These are phyloP conservation scores for Chiroxiphia lanceolata DNA, from an alignment of 2,797 vertebrate genomes.

Conservation along the genomic window DNA sequence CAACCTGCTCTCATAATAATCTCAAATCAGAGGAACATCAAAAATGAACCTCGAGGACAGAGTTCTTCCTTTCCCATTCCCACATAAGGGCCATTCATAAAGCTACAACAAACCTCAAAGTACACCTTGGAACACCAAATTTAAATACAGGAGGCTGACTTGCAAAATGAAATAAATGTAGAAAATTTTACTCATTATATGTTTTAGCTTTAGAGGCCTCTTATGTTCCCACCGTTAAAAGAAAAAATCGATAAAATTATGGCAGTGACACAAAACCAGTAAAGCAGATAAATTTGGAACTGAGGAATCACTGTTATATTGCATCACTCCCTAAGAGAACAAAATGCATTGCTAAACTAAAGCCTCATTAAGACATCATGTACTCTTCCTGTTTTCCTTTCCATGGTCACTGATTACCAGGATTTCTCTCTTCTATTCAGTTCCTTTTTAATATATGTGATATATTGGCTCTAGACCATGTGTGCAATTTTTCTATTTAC, in stretches of 20 bases:
- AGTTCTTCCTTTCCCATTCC: not conserved
- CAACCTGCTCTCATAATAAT: not conserved
- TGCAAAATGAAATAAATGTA: slow-evolving; percentile 2
- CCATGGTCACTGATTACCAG: not conserved
- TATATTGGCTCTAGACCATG: not conserved
- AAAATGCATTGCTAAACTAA: not conserved
- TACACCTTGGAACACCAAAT: not conserved
- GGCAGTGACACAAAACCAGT: slow-evolving; percentile 11
- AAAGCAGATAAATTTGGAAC: not conserved
- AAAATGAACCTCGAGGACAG: not conserved
- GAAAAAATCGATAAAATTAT: not conserved
- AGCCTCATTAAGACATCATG: not conserved
- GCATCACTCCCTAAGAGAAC: not conserved
- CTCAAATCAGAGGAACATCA: not conserved
- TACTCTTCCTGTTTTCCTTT: not conserved
- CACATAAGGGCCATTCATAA: not conserved
- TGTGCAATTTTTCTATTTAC: not conserved
- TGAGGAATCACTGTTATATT: not conserved
- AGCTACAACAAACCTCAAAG: slow-evolving; percentile 7
- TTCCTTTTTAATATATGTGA: not conserved
- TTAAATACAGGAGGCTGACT: not conserved
- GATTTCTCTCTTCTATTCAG: not conserved
- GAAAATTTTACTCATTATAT: not conserved
- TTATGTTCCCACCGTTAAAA: not conserved
- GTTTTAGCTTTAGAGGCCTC: not conserved